Base-by-base conservation (phyloP, 1,140 invertebrate genomes). In the Caenorhabditis tropicalis region DNA sequence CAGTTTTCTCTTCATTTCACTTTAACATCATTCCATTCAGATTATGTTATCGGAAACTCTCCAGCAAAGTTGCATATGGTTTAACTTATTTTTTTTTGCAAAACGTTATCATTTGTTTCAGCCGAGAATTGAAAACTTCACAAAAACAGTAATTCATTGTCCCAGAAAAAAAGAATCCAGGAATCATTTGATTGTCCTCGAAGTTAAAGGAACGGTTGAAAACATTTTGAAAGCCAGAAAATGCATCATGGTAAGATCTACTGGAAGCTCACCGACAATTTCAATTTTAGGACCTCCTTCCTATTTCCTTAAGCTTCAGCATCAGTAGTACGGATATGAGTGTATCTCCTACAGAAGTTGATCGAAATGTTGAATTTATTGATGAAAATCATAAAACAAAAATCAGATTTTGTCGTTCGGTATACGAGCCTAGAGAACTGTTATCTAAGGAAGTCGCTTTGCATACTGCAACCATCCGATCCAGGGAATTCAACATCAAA, bases 401-500 rank as follows among this genome's bases (percentile, higher is more conserved):
- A 12, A 4, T 74, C n/a, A 74, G 43, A 74, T 27, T 74, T 19
- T n/a, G 6, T 27, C 36, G n/a, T 15, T 74, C 65, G 0, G 65
- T 43, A n/a, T 74, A 43, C 33, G 65, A 74, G 36, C 65, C 65
- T 3, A 31, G 9, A 12, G 65, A 74, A 43, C 65, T 74, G 1
- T 31, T 74, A n/a, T 74, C 65, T 12, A 36, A 43, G 12, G 65
- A 74, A 43, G 65, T 74, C 16, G 29, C 65, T 9, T 24, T 74
- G 3, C 16, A 43, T n/a, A 43, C n/a, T 21, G 36, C 21, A 6
- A 74, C 36, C 24, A n/a, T 74, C 27, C 65, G 65, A n/a, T 74
- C 65, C 2, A 74, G 33, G n/a, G 65, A 74, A 24, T 74, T 74
- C 36, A 74, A 74, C 65, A 74, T 74, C n/a, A 74, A 74, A 31